Evolutionary conservation across 1,140 invertebrate genomes (phyloP).

Genomic region (Sycobia sp.): DNA sequence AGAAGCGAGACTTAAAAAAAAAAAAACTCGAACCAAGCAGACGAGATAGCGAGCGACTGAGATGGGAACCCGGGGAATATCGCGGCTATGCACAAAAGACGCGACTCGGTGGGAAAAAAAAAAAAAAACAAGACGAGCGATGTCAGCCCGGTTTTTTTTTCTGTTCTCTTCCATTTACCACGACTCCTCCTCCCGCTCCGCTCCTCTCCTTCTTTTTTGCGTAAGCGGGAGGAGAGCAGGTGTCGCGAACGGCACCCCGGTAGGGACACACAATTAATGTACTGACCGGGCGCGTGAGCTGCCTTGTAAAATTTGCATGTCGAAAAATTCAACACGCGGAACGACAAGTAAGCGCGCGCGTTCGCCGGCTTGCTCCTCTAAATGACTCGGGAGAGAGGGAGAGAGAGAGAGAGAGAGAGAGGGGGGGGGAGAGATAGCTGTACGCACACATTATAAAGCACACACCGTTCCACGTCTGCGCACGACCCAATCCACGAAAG

Average conservation of each 20-base stretch:
- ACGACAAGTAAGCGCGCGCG: conserved; percentile 24
- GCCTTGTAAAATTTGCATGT: conserved; percentile 35
- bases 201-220: neutral
- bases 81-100: too few species aligned
- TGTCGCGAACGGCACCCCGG: conserved; percentile 17
- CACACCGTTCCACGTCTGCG: too few species aligned
- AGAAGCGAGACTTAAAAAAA: too few species aligned
- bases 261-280: conserved; percentile 27
- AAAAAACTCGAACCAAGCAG: too few species aligned
- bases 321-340: conserved; percentile 34
- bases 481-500: too few species aligned
- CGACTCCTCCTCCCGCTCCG: neutral
- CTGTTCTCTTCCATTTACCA: too few species aligned
- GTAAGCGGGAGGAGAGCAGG: conserved; percentile 10
- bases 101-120: too few species aligned
- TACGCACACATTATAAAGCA: too few species aligned
- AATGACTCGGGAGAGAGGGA: neutral
- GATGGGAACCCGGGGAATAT: too few species aligned
- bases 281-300: conserved; percentile 19
- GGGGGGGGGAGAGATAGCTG: neutral
- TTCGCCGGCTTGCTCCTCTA: conserved; percentile 2
- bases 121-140: neutral
- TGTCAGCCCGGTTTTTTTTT: neutral
- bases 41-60: too few species aligned
- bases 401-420: conserved; percentile 1